Evolutionary conservation across 2,797 vertebrate species (phyloP).

Genomic region (Ptychobarbus kaznakovi): DNA sequence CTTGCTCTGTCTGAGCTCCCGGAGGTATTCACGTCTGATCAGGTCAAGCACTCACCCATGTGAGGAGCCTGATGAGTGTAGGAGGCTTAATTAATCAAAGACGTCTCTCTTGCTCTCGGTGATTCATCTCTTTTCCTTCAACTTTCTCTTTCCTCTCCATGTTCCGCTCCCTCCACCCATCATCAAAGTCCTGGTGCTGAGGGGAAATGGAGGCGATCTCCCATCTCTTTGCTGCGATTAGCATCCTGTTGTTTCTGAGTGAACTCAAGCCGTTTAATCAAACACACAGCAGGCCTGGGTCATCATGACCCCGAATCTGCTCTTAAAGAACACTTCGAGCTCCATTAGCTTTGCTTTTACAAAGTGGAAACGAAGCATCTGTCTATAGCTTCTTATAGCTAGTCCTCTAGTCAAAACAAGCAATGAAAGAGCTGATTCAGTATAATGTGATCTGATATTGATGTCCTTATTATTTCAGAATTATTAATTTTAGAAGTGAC

Average conservation of each 20-base stretch:
- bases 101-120: neutral
- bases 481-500: neutral
- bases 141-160: constrained; percentile 12
- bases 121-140: neutral
- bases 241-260: constrained; percentile 39
- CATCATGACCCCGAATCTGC: neutral
- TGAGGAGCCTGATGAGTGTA: constrained; percentile 36
- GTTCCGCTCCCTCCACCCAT: constrained; percentile 1
- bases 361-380: neutral
- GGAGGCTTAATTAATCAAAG: constrained; percentile 42
- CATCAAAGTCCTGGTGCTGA: constrained; percentile 29
- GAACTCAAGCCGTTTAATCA: constrained; percentile 41
- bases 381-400: neutral
- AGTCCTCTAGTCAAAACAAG: neutral
- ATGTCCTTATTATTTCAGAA: neutral
- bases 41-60: constrained; percentile 42
- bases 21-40: constrained; percentile 27
- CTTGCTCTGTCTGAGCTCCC: constrained; percentile 30
- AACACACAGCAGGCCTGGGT: constrained; percentile 36
- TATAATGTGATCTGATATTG: neutral
- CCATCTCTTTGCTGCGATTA: constrained; percentile 32
- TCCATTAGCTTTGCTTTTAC: constrained; percentile 25
- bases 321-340: constrained; percentile 21
- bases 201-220: constrained; percentile 27
- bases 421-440: neutral